phyloP scores from a whole-genome alignment of 2,113 vertebrate genomes.

The Eonycteris spelaea region DNA sequence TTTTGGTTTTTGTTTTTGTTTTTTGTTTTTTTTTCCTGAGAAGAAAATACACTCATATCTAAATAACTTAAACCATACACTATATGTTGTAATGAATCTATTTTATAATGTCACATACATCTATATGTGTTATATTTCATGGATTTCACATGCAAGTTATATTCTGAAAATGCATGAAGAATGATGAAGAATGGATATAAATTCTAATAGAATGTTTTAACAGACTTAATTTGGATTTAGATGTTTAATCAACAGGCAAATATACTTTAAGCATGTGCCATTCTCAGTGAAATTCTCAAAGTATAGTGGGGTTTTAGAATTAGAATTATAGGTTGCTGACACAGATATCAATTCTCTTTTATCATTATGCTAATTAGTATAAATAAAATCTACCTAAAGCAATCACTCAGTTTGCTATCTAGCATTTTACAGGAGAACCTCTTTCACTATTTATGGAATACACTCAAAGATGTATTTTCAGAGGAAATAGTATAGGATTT shows the following conservation, averaged over 20 bases:
- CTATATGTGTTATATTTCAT: background rate
- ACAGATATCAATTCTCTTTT: slow-evolving; percentile 66
- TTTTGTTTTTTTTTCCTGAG: background rate
- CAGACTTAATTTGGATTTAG: background rate
- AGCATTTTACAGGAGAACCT: slow-evolving; percentile 61
- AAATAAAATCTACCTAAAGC: slow-evolving; percentile 68
- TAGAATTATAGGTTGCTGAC: slow-evolving; percentile 28
- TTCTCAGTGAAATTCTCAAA: background rate
- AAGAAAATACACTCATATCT: background rate
- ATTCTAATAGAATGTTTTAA: background rate
- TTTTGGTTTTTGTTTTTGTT: background rate
- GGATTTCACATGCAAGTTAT: background rate
- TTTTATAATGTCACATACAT: background rate
- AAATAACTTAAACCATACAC: background rate
- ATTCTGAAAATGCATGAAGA: background rate
- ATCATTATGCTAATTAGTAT: slow-evolving; percentile 74
- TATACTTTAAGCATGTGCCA: background rate
- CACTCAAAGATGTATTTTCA: slow-evolving; percentile 77
- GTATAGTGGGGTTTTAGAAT: background rate
- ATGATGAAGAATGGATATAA: background rate
- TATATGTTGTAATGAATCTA: background rate
- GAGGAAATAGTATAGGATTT: slow-evolving; percentile 76
- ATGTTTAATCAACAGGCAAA: background rate
- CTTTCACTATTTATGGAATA: slow-evolving; percentile 70
- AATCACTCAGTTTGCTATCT: slow-evolving; percentile 48